Evolutionary conservation across 1,140 invertebrate species (phyloP), one percentile per base, ranked within the genome.

Genomic region (Eubasilissa regina): DNA sequence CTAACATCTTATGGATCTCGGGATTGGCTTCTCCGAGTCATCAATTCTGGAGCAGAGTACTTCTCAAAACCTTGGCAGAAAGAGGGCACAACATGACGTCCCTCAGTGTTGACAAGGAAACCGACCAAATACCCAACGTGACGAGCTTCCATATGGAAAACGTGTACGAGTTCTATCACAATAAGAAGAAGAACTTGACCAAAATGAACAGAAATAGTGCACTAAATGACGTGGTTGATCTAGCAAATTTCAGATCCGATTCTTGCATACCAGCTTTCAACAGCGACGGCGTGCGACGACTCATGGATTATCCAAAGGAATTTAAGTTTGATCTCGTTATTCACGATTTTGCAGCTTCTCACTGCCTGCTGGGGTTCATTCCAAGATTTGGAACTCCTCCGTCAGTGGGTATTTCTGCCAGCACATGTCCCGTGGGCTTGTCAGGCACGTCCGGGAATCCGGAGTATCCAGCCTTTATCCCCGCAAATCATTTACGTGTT

Each of bases 321-420:
- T 84, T 81, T 43, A 83, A 80, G 74, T 85, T 85, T 68, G 84
- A 85, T 81, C 73, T 85, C 11, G 77, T 85, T 11, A 66, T 84
- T n/a, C 75, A 84, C 56, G 84, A 85, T 75, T 80, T 83, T 75
- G 83, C 77, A 13, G 72, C 62, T 15, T 77, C 81, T 21, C 74
- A 83, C 15, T 84, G 84, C 76, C 79, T 85, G 45, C 68, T 84
- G 3, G 80, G 80, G 1, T 77, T 83, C 43, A 55, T 83, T 11
- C 44, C 79, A 4, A 80, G 72, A 77, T 84, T 84, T 72, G 78
- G 81, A 43, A 79, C 80, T 76, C 83, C 83, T 11, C 80, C 83
- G 55, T 17, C 83, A 19, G 58, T 84, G 4, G 77, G 66, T 10
- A 45, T 81, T 0, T 81, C 83, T 0, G 78, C 83, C 3, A 68